Conservation (phyloP, 2,113 vertebrate species). For the Strix aluco region DNA sequence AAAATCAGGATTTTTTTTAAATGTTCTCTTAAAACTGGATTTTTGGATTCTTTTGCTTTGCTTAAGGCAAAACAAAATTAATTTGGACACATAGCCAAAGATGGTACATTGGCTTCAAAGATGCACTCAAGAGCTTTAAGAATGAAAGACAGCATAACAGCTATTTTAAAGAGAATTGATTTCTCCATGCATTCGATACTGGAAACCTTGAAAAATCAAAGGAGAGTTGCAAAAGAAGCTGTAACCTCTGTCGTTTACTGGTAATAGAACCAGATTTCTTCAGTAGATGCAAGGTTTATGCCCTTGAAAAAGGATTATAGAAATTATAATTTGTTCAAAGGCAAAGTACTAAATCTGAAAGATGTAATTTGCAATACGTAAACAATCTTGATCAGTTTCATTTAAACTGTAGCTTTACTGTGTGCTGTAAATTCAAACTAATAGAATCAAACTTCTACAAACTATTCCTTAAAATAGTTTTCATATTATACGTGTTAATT, state of each 20-base stretch:
- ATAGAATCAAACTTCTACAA: neutral
- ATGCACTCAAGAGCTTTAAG: neutral
- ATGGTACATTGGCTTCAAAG: neutral
- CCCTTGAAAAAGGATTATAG: neutral
- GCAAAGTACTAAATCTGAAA: neutral
- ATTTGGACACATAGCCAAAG: neutral
- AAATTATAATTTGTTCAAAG: slow-evolving; percentile 22
- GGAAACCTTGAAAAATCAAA: slow-evolving; percentile 57
- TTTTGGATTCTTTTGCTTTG: neutral
- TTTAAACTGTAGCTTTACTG: neutral
- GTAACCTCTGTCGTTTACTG: neutral
- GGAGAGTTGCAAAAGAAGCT: slow-evolving; percentile 1
- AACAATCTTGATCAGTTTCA: neutral
- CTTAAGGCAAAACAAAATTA: neutral
- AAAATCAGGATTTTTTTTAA: neutral
- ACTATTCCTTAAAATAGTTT: neutral
- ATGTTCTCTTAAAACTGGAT: neutral
- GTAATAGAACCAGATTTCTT: neutral
- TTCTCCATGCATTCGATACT: neutral
- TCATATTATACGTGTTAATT: neutral
- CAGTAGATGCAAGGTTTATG: neutral
- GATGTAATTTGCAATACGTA: neutral
- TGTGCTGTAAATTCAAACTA: neutral
- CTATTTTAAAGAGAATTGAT: slow-evolving; percentile 53
- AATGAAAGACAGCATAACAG: neutral